Conservation (phyloP, 2,797 vertebrate species). For the Mormyrus hasselquistii region DNA sequence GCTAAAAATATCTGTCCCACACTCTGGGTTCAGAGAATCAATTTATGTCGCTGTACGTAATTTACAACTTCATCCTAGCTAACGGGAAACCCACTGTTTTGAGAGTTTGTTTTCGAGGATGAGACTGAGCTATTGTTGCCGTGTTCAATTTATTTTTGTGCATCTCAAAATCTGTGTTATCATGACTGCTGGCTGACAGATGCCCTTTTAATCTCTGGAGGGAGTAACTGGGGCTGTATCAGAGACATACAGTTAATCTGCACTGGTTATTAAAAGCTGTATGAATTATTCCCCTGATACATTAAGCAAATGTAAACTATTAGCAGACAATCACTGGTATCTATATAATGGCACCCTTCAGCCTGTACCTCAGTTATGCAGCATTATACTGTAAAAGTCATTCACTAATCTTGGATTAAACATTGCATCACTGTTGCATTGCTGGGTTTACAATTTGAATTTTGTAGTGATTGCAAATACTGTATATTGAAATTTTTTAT, state of each 20-base stretch:
- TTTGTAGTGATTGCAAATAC: not conserved
- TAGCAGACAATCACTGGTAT: not conserved
- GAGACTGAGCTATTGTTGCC: not conserved
- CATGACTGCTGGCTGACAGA: not conserved
- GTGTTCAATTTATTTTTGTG: not conserved
- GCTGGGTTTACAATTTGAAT: not conserved
- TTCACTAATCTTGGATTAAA: not conserved
- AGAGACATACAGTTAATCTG: not conserved
- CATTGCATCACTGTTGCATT: not conserved
- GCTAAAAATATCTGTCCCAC: not conserved
- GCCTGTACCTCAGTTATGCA: not conserved
- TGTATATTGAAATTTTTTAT: not conserved
- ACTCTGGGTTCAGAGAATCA: not conserved
- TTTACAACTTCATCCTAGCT: not conserved
- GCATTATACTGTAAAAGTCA: not conserved
- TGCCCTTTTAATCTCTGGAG: not conserved
- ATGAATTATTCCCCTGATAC: not conserved
- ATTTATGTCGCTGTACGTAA: not conserved
- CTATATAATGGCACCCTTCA: not conserved
- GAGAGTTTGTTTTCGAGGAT: not conserved
- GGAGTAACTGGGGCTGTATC: not conserved
- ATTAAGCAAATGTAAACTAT: constrained; percentile 1
- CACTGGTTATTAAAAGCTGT: not conserved
- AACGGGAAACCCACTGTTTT: not conserved
- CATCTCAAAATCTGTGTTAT: not conserved